A percentile compares a stretch with the other conserved stretches of the same genome.
phyloP scores from a whole-genome alignment of 2,888 invertebrate genomes.

The Bursaphelenchus okinawaensis region DNA sequence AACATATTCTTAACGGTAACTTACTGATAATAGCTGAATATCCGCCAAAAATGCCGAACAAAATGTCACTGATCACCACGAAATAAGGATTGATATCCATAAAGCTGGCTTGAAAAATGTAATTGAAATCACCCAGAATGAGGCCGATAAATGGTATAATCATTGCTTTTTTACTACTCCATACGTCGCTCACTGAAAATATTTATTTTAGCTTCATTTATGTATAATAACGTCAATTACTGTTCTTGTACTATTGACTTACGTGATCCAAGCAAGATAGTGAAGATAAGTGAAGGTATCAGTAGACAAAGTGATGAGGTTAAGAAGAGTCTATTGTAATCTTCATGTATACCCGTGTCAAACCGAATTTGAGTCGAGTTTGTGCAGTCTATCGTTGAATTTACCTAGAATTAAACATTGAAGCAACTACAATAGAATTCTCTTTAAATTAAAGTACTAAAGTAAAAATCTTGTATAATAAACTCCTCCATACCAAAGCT shows the following conservation, averaged over 20 bases:
- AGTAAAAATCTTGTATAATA: no score
- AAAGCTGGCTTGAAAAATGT: constrained; percentile 55
- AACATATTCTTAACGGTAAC: no score
- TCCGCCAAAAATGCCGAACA: constrained; percentile 59
- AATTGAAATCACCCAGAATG: constrained; percentile 47
- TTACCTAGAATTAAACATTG: no score
- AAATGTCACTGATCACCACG: constrained; percentile 57
- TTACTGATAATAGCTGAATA: constrained; percentile 58
- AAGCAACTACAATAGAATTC: no score
- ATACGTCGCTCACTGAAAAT: constrained; percentile 56
- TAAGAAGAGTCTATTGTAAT: constrained; percentile 58
- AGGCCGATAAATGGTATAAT: constrained; percentile 58
- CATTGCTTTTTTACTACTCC: constrained; percentile 59
- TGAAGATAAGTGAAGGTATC: constrained; percentile 57
- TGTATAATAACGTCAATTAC: not conserved
- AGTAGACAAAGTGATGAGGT: constrained; percentile 56
- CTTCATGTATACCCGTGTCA: constrained; percentile 55
- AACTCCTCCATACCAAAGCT: no score
- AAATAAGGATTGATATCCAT: constrained; percentile 48
- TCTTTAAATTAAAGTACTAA: no score
- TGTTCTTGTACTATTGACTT: no score
- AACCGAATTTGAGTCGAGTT: constrained; percentile 38
- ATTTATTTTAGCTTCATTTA: not conserved
- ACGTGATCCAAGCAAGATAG: constrained; percentile 57
- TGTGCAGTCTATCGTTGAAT: constrained; percentile 30